Evolutionary conservation across 2,888 invertebrate genomes (phyloP).

Genomic region (Amblyteles armatorius): DNA sequence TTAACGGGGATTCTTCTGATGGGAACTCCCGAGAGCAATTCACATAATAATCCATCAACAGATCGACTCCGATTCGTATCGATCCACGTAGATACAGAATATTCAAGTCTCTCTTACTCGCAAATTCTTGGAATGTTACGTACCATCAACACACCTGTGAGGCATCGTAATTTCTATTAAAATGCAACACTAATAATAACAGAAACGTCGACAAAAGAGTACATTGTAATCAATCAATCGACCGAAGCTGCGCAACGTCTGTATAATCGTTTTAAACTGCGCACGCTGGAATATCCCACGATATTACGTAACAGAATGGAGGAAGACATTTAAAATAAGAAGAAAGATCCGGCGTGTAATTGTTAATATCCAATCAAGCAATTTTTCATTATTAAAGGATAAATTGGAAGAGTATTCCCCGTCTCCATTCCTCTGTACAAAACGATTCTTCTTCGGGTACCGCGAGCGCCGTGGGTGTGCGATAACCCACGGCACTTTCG

Average conservation of each 20-base stretch:
- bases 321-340: slow-evolving; percentile 15
- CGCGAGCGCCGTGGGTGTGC: slow-evolving; percentile 66
- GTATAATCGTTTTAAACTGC: background rate
- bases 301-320: slow-evolving; percentile 15
- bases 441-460: slow-evolving; percentile 57
- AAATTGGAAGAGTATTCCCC: slow-evolving; percentile 55
- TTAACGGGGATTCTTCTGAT: background rate
- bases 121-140: background rate
- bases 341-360: slow-evolving; percentile 63
- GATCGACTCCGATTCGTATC: background rate
- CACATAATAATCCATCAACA: slow-evolving; percentile 6
- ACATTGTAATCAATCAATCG: slow-evolving; percentile 7
- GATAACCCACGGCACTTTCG: slow-evolving; percentile 66
- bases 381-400: slow-evolving; percentile 66
- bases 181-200: background rate
- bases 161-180: background rate
- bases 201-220: background rate
- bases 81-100: background rate
- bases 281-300: slow-evolving; percentile 55
- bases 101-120: background rate
- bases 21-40: background rate
- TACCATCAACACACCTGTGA: background rate
- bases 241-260: background rate
- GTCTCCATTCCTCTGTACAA: slow-evolving; percentile 39
- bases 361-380: slow-evolving; percentile 64